phyloP scores from a whole-genome alignment of 2,888 invertebrate genomes.

The Clivina fossor region DNA sequence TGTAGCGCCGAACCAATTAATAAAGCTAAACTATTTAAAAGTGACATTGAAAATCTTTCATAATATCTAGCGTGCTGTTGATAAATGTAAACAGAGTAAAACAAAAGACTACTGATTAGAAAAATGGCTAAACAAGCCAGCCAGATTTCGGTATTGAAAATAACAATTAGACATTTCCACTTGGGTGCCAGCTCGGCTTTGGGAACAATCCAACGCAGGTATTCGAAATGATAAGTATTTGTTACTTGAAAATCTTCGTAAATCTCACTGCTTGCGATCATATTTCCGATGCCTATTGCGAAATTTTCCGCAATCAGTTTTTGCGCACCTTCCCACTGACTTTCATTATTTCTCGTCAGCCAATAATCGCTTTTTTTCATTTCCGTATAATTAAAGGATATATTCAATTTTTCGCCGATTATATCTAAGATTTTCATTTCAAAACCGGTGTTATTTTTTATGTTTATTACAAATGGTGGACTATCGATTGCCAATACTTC shows the following conservation, averaged over 20 bases:
- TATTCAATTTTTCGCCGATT: conserved; percentile 38
- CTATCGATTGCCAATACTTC: conserved; percentile 39
- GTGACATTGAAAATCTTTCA: conserved; percentile 34
- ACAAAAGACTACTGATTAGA: conserved; percentile 34
- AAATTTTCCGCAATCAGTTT: conserved; percentile 51
- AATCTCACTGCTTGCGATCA: conserved; percentile 61
- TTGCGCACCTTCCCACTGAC: conserved; percentile 59
- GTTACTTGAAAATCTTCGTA: conserved; percentile 60
- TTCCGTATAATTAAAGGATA: conserved; percentile 45
- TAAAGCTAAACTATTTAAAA: conserved; percentile 44
- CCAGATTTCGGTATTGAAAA: conserved; percentile 58
- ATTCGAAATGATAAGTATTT: conserved; percentile 58
- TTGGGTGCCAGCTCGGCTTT: conserved; percentile 55
- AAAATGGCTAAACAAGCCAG: conserved; percentile 52
- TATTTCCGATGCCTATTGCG: conserved; percentile 61
- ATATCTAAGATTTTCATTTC: conserved; percentile 40
- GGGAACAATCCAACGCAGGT: conserved; percentile 62
- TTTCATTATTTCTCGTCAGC: conserved; percentile 53
- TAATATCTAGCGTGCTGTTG: conserved; percentile 19
- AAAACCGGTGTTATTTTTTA: conserved; percentile 37
- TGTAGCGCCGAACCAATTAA: conserved; percentile 57
- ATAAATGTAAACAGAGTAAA: conserved; percentile 33
- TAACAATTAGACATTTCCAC: conserved; percentile 58
- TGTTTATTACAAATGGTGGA: conserved; percentile 43
- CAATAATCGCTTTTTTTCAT: conserved; percentile 52